These are phyloP conservation scores for Odontesthes bonariensis DNA, from an alignment of 2,113 vertebrate genomes.

Conservation along the genomic window DNA sequence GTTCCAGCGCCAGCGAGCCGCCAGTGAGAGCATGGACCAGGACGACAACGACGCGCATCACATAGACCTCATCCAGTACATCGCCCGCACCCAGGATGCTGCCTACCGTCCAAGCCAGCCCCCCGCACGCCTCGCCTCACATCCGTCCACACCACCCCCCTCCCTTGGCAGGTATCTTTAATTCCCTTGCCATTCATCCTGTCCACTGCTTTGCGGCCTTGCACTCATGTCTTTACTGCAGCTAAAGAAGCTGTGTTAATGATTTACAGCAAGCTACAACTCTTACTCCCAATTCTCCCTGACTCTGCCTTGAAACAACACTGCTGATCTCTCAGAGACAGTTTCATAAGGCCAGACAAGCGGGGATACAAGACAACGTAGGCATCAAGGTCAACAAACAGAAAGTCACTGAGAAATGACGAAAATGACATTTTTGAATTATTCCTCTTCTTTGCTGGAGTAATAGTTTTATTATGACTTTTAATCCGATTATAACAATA, in stretches of 20 bases:
- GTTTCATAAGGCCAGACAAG: background rate
- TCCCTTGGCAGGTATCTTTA: conserved; percentile 99
- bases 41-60: conserved; percentile 87
- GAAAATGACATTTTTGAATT: background rate
- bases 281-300: conserved; percentile 35
- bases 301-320: background rate
- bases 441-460: background rate
- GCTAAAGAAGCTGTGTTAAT: conserved; percentile 17
- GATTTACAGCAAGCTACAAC: background rate
- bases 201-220: conserved; percentile 75
- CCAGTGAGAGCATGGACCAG: conserved; percentile 96
- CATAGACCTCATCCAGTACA: conserved; percentile 94
- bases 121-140: conserved; percentile 80
- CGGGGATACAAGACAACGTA: background rate
- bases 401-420: too few species aligned
- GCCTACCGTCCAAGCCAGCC: conserved; percentile 79
- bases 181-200: conserved; percentile 87
- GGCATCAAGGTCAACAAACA: background rate
- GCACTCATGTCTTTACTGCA: conserved; percentile 57
- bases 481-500: background rate
- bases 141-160: conserved; percentile 89
- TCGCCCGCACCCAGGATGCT: conserved; percentile 86
- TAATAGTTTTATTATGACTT: conserved; percentile 7
- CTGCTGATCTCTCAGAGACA: background rate
- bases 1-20: conserved; percentile 95